Evolutionary conservation across 2,888 invertebrate genomes (phyloP).

Genomic region (Belgica antarctica): DNA sequence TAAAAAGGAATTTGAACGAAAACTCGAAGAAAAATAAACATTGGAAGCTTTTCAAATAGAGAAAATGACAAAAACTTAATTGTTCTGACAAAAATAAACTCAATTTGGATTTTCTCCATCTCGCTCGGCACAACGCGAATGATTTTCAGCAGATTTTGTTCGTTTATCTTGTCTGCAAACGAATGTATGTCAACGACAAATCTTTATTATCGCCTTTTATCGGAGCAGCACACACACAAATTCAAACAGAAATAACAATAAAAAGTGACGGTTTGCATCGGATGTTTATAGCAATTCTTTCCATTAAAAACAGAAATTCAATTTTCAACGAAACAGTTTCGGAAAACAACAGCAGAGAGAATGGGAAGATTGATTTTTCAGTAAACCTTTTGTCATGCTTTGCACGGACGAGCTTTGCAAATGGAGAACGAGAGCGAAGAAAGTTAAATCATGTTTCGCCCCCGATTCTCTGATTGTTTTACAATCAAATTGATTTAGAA

Average conservation of each 20-base stretch:
- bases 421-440: not conserved
- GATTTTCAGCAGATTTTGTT: not conserved
- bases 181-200: not conserved
- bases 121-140: not conserved
- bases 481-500: constrained; percentile 25
- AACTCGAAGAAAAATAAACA: too few species aligned
- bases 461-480: not conserved
- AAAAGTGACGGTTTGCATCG: not conserved
- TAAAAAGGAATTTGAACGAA: not conserved
- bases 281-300: not conserved
- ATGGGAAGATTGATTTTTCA: constrained; percentile 6
- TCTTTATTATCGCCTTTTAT: not conserved
- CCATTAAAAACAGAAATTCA: constrained; percentile 9
- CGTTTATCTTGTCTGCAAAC: not conserved
- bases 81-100: not conserved
- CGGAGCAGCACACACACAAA: too few species aligned
- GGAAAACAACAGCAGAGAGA: not conserved
- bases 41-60: too few species aligned
- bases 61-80: constrained; percentile 8
- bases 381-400: constrained; percentile 9
- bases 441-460: not conserved
- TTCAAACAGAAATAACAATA: not conserved
- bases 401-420: not conserved
- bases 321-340: not conserved
- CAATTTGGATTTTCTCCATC: constrained; percentile 1